phyloP scores from a whole-genome alignment of 1,140 invertebrate species.

The Musca vetustissima region DNA sequence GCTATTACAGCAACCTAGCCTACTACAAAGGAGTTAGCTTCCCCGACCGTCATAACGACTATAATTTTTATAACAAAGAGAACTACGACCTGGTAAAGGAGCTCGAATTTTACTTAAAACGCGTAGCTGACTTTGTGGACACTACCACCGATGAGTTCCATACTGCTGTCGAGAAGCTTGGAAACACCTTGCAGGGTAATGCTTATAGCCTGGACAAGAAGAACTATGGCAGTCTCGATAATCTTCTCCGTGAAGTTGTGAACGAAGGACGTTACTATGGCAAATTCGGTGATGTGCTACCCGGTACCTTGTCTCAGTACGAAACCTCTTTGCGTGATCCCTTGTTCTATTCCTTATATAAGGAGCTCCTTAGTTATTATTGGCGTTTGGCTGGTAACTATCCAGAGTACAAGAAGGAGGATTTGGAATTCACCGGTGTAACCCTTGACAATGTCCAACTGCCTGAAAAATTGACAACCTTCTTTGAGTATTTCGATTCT shows the following conservation, averaged over 20 bases:
- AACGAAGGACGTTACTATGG: constrained; percentile 50
- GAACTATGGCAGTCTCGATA: constrained; percentile 58
- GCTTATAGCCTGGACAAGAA: constrained; percentile 56
- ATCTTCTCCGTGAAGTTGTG: constrained; percentile 53
- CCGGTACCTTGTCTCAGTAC: constrained; percentile 60
- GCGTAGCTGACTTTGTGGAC: constrained; percentile 67
- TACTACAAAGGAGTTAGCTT: constrained; percentile 66
- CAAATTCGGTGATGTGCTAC: constrained; percentile 53
- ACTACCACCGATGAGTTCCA: constrained; percentile 57
- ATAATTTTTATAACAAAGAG: constrained; percentile 57
- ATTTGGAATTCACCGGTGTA: constrained; percentile 66
- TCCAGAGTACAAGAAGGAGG: constrained; percentile 58
- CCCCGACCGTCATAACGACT: constrained; percentile 62
- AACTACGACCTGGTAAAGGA: constrained; percentile 57
- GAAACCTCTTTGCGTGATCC: constrained; percentile 67
- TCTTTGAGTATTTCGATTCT: constrained; percentile 70
- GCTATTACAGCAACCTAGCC: constrained; percentile 64
- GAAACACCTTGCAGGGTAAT: constrained; percentile 61
- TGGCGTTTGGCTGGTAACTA: constrained; percentile 60
- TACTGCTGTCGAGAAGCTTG: constrained; percentile 60
- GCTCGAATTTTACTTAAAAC: constrained; percentile 59
- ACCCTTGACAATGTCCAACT: constrained; percentile 65
- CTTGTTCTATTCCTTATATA: constrained; percentile 66
- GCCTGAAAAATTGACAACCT: constrained; percentile 67
- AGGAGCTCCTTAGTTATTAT: constrained; percentile 63